Percentiles rank a stretch among this genome's conserved stretches.
Conservation (phyloP, 2,797 vertebrate genomes). For the Periparus ater region DNA sequence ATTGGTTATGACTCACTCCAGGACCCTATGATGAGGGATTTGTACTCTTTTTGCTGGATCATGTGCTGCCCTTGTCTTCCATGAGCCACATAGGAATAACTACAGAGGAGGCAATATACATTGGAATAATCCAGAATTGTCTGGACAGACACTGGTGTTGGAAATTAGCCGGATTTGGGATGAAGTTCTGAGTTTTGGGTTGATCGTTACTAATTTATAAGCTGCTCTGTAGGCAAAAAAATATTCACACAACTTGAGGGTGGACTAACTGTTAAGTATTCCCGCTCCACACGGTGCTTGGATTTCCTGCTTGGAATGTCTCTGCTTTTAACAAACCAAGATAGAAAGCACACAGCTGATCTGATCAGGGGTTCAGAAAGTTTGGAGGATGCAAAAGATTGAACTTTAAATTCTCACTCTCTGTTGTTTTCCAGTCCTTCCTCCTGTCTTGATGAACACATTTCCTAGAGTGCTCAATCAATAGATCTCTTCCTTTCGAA, state of each 20-base stretch:
- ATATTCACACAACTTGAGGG: neutral
- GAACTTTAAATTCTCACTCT: neutral
- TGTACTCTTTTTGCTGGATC: neutral
- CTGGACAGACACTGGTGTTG: neutral
- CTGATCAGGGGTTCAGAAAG: neutral
- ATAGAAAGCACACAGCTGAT: neutral
- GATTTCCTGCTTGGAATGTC: neutral
- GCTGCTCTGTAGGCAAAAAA: neutral
- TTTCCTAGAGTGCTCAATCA: neutral
- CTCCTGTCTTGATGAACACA: neutral
- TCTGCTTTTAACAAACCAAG: neutral
- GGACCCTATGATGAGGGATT: neutral
- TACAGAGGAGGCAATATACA: neutral
- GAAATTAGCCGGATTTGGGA: neutral
- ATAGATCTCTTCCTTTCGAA: neutral
- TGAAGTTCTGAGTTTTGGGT: neutral
- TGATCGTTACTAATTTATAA: neutral
- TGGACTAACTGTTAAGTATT: neutral
- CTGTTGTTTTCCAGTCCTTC: neutral
- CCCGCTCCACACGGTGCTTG: accelerated
- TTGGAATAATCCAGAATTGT: neutral
- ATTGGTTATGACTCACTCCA: neutral
- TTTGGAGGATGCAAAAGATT: neutral
- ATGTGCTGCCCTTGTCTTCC: neutral
- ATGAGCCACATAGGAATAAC: neutral